phyloP scores from a whole-genome alignment of 2,888 invertebrate species.

The Pseudoips prasinana region DNA sequence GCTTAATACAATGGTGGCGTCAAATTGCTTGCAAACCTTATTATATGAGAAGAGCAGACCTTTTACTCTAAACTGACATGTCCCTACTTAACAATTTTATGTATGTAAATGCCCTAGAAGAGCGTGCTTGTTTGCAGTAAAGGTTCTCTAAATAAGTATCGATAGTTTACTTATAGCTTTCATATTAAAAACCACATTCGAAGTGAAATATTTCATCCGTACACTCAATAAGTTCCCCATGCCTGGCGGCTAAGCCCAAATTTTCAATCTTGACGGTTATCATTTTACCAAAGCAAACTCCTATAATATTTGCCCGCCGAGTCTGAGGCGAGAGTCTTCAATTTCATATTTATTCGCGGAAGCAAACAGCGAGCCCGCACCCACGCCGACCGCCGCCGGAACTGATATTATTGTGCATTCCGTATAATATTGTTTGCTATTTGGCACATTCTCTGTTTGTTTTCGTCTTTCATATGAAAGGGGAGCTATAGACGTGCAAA shows the following conservation, averaged over 20 bases:
- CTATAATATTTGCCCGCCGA: conserved; percentile 76
- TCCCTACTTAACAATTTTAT: too few relatives aligned
- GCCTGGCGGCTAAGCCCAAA: conserved; percentile 68
- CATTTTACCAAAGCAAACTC: conserved; percentile 80
- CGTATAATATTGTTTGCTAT: conserved; percentile 83
- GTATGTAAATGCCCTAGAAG: too few relatives aligned
- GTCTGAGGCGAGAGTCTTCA: conserved; percentile 71
- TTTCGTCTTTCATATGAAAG: conserved; percentile 80
- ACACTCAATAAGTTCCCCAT: conserved; percentile 54
- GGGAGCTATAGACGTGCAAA: conserved; percentile 77
- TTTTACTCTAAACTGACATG: too few relatives aligned
- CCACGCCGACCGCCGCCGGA: conserved; percentile 70
- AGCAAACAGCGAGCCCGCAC: conserved; percentile 66
- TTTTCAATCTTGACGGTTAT: conserved; percentile 79
- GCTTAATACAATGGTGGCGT: too few relatives aligned
- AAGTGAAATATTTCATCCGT: conserved; percentile 32
- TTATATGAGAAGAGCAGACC: too few relatives aligned
- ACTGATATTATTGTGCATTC: conserved; percentile 83
- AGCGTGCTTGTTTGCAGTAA: too few relatives aligned
- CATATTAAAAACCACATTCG: conserved; percentile 30
- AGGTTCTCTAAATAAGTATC: too few relatives aligned
- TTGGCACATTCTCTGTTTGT: conserved; percentile 82
- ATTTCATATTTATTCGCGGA: conserved; percentile 81
- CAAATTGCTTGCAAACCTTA: too few relatives aligned
- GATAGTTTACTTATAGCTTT: too few relatives aligned